These are phyloP conservation scores for Cantharis lateralis DNA, from an alignment of 2,888 invertebrate genomes.

Conservation along the genomic window DNA sequence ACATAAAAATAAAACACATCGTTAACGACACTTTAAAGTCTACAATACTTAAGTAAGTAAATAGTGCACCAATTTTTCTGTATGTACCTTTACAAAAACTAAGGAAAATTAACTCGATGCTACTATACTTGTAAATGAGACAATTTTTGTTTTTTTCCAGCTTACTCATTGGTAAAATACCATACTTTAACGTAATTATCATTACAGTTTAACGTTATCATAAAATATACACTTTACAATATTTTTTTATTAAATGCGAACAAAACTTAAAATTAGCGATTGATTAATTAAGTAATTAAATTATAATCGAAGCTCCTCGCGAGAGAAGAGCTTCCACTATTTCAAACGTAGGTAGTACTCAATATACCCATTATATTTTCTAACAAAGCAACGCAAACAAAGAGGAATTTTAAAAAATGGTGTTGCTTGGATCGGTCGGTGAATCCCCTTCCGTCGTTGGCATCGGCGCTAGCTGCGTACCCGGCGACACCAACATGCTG, in stretches of 20 bases:
- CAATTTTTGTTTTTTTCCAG: conserved; percentile 25
- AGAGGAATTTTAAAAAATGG: conserved; percentile 49
- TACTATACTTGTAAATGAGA: conserved; percentile 16
- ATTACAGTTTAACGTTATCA: conserved; percentile 59
- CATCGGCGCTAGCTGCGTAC: conserved; percentile 56
- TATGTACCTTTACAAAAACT: background rate
- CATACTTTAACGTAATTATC: conserved; percentile 63
- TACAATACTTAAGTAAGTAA: background rate
- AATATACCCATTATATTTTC: background rate
- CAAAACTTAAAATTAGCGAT: conserved; percentile 31
- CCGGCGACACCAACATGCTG: conserved; percentile 66
- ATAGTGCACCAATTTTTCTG: background rate
- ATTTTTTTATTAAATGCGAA: conserved; percentile 47
- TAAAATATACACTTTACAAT: conserved; percentile 46
- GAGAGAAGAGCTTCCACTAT: conserved; percentile 15
- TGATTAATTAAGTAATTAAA: background rate
- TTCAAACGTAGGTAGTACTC: conserved; percentile 13
- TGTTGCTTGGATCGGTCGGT: conserved; percentile 55
- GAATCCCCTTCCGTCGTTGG: conserved; percentile 58
- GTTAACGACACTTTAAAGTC: background rate
- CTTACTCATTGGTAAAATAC: conserved; percentile 59
- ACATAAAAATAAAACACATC: conserved; percentile 9
- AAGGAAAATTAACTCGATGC: conserved; percentile 7
- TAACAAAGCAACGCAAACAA: conserved; percentile 14
- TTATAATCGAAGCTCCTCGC: conserved; percentile 17